phyloP scores from a whole-genome alignment of 2,888 invertebrate genomes.

The Magallana nippona region DNA sequence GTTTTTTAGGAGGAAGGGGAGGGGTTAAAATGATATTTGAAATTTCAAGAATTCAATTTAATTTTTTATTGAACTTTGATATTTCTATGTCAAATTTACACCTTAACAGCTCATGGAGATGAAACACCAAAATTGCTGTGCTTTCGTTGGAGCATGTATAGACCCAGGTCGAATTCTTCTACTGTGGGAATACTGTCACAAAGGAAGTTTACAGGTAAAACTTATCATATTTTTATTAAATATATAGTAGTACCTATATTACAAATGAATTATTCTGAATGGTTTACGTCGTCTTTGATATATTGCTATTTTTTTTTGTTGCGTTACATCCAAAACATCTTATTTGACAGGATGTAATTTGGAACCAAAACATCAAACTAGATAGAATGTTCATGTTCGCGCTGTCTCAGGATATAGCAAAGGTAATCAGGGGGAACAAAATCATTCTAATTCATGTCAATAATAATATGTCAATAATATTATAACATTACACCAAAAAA shows the following conservation, averaged over 20 bases:
- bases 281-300: no score
- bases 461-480: neutral
- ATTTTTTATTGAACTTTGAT: no score
- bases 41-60: no score
- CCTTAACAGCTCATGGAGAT: constrained; percentile 70
- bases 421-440: constrained; percentile 57
- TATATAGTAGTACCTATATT: neutral
- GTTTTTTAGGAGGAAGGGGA: no score
- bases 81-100: neutral
- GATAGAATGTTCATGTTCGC: constrained; percentile 77
- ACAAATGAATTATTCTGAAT: neutral
- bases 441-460: no score
- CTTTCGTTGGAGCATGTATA: constrained; percentile 74
- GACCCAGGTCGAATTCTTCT: constrained; percentile 69
- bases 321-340: no score
- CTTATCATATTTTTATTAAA: neutral
- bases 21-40: no score
- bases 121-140: constrained; percentile 73
- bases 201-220: constrained; percentile 74
- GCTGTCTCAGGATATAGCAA: constrained; percentile 75
- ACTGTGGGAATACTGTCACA: constrained; percentile 74
- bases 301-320: no score
- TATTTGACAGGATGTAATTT: constrained; percentile 72
- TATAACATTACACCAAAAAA: neutral
- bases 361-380: constrained; percentile 76